Evolutionary conservation across 2,888 invertebrate genomes (phyloP).

Genomic region (Parnassius apollo): DNA sequence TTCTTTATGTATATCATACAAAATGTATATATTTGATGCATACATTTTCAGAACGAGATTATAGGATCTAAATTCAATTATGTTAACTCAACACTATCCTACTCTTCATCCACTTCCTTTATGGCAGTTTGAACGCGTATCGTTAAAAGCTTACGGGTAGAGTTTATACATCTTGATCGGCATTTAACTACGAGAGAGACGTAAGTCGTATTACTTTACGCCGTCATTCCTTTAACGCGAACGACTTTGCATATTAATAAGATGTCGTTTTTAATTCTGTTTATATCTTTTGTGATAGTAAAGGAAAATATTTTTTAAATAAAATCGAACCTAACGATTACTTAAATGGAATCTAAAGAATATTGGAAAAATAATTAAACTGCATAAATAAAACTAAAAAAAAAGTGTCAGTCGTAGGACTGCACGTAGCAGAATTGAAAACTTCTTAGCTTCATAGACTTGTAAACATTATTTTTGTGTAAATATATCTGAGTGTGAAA

Average conservation of each 20-base stretch:
- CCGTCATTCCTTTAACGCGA: conserved; percentile 52
- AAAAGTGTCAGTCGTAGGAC: too few relatives aligned
- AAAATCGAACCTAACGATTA: too few relatives aligned
- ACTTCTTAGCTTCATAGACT: too few relatives aligned
- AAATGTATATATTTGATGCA: conserved; percentile 8
- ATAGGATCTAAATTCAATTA: conserved; percentile 27
- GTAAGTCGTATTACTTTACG: conserved; percentile 42
- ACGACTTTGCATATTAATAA: conserved; percentile 63
- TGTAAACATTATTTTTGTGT: too few relatives aligned
- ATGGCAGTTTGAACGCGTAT: conserved; percentile 28
- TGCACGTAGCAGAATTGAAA: too few relatives aligned
- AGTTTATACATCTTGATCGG: conserved; percentile 32
- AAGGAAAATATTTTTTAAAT: too few relatives aligned
- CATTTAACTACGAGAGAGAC: conserved; percentile 32
- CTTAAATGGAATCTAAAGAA: too few relatives aligned
- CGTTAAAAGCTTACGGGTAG: conserved; percentile 27
- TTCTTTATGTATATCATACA: conserved; percentile 3
- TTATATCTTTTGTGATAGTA: neutral
- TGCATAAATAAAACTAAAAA: too few relatives aligned
- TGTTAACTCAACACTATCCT: conserved; percentile 23
- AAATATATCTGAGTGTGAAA: too few relatives aligned
- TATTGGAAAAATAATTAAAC: too few relatives aligned
- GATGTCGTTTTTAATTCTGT: conserved; percentile 32
- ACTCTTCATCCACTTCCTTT: conserved; percentile 26
- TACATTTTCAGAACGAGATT: conserved; percentile 18